Percentiles rank a stretch among this genome's conserved stretches.
These are phyloP conservation scores for Mormyrus lacerda DNA, from an alignment of 2,113 vertebrate genomes.

Conservation along the genomic window DNA sequence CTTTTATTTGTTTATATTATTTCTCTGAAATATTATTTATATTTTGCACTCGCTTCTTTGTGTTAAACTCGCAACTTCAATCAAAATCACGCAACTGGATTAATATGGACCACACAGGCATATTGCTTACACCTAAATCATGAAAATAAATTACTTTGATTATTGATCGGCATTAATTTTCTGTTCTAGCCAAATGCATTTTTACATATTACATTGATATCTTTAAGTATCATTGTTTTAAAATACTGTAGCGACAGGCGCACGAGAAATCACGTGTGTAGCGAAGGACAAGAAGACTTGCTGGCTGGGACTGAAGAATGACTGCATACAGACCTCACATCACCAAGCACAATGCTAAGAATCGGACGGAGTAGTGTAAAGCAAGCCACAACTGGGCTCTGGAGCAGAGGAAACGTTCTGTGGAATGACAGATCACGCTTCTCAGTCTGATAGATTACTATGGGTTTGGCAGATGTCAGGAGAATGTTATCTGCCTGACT, in stretches of 20 bases:
- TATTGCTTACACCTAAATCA: not conserved
- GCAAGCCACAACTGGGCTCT: not conserved
- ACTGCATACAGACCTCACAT: not conserved
- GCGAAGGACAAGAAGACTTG: too few species aligned
- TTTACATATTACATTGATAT: not conserved
- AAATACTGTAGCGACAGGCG: too few species aligned
- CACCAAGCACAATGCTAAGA: not conserved
- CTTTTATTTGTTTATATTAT: not conserved
- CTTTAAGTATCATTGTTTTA: too few species aligned
- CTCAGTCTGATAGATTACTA: not conserved
- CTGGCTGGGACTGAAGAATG: not conserved
- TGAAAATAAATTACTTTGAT: not conserved
- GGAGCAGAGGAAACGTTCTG: not conserved
- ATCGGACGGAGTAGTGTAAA: not conserved
- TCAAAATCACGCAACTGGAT: not conserved
- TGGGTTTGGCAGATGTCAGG: too few species aligned
- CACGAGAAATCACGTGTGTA: too few species aligned
- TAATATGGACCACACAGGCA: not conserved
- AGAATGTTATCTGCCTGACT: too few species aligned
- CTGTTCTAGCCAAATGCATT: not conserved
- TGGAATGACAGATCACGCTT: not conserved
- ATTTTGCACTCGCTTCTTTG: not conserved
- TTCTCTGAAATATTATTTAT: not conserved
- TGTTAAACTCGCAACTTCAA: not conserved
- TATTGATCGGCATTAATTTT: not conserved